Base-by-base conservation (phyloP, 2,888 invertebrate genomes). In the Drosophila neotestacea region DNA sequence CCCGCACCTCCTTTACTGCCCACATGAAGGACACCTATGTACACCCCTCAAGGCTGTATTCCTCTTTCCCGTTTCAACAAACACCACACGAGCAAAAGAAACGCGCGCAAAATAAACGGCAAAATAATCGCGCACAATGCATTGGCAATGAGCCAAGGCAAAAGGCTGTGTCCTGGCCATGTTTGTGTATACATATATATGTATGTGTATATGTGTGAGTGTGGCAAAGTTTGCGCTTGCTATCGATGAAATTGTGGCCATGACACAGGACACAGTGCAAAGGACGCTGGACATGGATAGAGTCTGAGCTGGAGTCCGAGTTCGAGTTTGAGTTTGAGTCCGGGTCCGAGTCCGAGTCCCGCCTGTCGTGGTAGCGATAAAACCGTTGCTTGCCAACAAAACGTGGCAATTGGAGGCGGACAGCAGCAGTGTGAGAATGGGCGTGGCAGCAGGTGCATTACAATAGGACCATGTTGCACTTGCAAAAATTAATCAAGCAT, bases 61-160 rank as follows among this genome's bases (percentile, higher is more conserved):
- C 16, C 22, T 28, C 7, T 5, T 30, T 28, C 22, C 1, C 30
- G 2, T 32, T 30, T n/a, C 30, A 7, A n/a, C 39, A n/a, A 13
- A 13, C 13, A 36, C 11, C 39, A 55, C 46, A 72, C 52, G 56
- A 73, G 63, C 51, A 67, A 73, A 71, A 73, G 79, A 77, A 84
- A 68, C 16, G 79, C 75, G 81, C 73, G 60, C 77, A 79, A 88
- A 90, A 88, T 88, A 88, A 85, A 90, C 89, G 90, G 89, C 85
- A 88, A 84, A 89, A 89, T 88, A 88, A 88, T 90, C 88, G 84
- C 87, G 84, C 90, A 90, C 90, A 88, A 89, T 86, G 85, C 86
- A 90, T 90, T 89, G 89, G 90, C 90, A 84, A 79, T 75, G 72
- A 77, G 89, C 89, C 89, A 88, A 80, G 65, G 55, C 54, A 65